Evolutionary conservation across 30 jellyfish, hydroid and myxozoan genomes (phyloP).

Genomic region (Hydra vulgaris): DNA sequence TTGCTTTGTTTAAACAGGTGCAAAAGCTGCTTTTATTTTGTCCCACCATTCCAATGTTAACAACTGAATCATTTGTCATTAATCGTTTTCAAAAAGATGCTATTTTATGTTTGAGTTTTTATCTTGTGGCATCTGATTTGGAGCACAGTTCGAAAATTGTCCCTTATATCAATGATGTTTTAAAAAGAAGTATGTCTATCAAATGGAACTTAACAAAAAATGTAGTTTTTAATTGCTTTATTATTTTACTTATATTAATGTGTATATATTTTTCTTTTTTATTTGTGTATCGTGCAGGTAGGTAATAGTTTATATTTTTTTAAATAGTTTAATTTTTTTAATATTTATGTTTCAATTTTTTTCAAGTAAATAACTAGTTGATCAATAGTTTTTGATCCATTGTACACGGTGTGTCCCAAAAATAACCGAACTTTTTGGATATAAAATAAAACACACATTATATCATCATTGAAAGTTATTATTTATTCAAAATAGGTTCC

Average conservation of each 20-base stretch:
- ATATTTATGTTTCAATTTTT: too few relatives aligned
- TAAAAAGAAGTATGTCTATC: slow-evolving; percentile 27
- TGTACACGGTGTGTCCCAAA: too few relatives aligned
- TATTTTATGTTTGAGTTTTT: slow-evolving; percentile 50
- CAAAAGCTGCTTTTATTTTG: slow-evolving; percentile 45
- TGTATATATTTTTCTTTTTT: too few relatives aligned
- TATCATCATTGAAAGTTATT: too few relatives aligned
- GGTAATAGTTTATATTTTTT: too few relatives aligned
- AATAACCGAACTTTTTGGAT: too few relatives aligned
- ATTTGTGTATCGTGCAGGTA: too few relatives aligned
- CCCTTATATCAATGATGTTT: slow-evolving; percentile 40
- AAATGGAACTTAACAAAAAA: slow-evolving; percentile 44
- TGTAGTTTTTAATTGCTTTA: neutral
- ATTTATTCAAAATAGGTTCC: too few relatives aligned
- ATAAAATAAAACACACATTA: too few relatives aligned
- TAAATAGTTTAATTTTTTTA: too few relatives aligned
- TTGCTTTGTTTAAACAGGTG: slow-evolving; percentile 39
- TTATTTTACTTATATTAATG: neutral
- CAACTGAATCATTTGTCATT: slow-evolving; percentile 36
- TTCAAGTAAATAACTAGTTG: too few relatives aligned
- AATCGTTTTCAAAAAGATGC: slow-evolving; percentile 45
- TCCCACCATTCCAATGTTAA: slow-evolving; percentile 55
- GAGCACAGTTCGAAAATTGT: slow-evolving; percentile 32
- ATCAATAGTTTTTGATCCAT: too few relatives aligned
- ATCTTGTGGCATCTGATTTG: slow-evolving; percentile 30